A percentile compares a stretch with the other conserved stretches of the same genome.
phyloP scores from a whole-genome alignment of 1,140 invertebrate genomes.

The Cecropterus lyciades region DNA sequence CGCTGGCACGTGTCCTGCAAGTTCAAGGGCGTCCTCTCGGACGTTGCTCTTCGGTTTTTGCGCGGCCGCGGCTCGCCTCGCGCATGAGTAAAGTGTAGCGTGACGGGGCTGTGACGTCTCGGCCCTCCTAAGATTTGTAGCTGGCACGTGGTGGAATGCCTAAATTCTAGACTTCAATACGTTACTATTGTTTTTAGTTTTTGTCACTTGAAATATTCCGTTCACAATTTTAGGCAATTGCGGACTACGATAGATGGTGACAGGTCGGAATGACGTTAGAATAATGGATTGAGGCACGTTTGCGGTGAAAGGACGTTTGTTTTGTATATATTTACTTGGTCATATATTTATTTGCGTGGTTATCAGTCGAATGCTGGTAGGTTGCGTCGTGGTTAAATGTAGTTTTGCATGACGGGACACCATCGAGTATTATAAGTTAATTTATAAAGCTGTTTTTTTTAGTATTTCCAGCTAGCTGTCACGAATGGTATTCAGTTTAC shows the following conservation, averaged over 20 bases:
- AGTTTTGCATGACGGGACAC: slow-evolving; percentile 21
- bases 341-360: background rate
- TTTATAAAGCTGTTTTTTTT: background rate
- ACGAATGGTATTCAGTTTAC: slow-evolving; percentile 9
- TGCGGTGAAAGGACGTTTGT: background rate
- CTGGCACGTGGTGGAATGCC: slow-evolving; percentile 16
- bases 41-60: slow-evolving; percentile 63
- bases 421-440: slow-evolving; percentile 6
- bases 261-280: background rate
- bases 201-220: background rate
- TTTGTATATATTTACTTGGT: background rate
- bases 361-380: background rate
- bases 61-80: slow-evolving; percentile 32
- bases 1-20: slow-evolving; percentile 59
- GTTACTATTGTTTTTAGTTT: slow-evolving; percentile 2
- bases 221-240: slow-evolving; percentile 5
- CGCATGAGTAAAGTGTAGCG: slow-evolving; percentile 27
- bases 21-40: slow-evolving; percentile 64
- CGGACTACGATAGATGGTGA: background rate
- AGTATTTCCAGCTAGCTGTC: slow-evolving; percentile 6
- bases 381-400: slow-evolving; percentile 8
- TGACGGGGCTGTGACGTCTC: slow-evolving; percentile 27
- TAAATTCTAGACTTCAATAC: slow-evolving; percentile 8
- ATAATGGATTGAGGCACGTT: background rate
- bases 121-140: slow-evolving; percentile 17